Evolutionary conservation across 92 coral and sea anemone genomes (phyloP).

Genomic region (Parazoanthus swiftii): DNA sequence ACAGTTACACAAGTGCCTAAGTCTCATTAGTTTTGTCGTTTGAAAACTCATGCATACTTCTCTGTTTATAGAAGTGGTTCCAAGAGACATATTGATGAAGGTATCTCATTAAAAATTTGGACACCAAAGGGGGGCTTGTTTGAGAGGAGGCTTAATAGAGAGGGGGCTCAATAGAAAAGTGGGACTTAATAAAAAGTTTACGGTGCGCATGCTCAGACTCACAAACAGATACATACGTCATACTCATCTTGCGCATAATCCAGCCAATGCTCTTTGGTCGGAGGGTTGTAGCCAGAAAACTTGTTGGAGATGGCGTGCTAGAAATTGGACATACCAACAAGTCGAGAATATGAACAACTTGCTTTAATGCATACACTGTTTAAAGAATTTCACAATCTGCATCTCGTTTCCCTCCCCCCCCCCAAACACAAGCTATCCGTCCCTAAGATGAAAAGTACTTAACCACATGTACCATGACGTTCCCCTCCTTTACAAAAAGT

Average conservation of each 20-base stretch:
- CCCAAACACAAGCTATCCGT: not conserved
- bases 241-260: slow-evolving; percentile 74
- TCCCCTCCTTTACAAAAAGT: not conserved
- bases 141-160: no score
- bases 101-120: no score
- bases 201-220: not conserved
- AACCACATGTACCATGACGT: slow-evolving; percentile 66
- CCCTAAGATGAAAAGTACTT: slow-evolving; percentile 16
- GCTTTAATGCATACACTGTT: not conserved
- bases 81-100: no score
- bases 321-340: not conserved
- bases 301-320: slow-evolving; percentile 78
- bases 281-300: slow-evolving; percentile 54
- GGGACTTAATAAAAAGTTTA: no score
- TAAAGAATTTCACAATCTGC: not conserved
- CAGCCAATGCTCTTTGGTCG: slow-evolving; percentile 70
- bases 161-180: no score
- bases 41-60: no score
- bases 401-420: no score
- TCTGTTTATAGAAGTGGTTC: no score
- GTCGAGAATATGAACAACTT: not conserved
- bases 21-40: no score
- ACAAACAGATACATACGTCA: slow-evolving; percentile 50
- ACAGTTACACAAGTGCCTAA: no score
- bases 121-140: no score